These are phyloP conservation scores for Lithobates sylvaticus DNA, from an alignment of 2,797 vertebrate genomes.

Conservation along the genomic window DNA sequence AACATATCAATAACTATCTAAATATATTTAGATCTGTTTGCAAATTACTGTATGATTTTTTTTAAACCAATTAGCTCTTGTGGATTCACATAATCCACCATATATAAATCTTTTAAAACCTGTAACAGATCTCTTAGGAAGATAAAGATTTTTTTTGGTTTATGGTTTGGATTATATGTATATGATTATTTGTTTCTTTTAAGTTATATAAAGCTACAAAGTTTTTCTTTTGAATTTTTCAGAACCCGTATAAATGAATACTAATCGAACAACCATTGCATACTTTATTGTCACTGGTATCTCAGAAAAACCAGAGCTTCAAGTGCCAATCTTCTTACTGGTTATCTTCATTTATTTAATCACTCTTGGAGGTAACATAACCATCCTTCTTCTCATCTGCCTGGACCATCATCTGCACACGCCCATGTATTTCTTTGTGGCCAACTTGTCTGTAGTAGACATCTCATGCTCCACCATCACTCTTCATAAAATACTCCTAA, in stretches of 20 bases:
- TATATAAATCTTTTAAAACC: not conserved
- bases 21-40: not conserved
- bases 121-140: too few species aligned
- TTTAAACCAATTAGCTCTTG: not conserved
- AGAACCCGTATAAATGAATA: not conserved
- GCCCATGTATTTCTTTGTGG: slow-evolving; percentile 40
- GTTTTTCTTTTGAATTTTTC: too few species aligned
- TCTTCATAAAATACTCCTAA: slow-evolving; percentile 27
- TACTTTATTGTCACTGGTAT: slow-evolving; percentile 26
- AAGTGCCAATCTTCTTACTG: not conserved
- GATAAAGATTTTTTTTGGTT: too few species aligned
- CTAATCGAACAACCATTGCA: not conserved
- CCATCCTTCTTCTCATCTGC: slow-evolving; percentile 10
- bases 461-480: slow-evolving; percentile 14
- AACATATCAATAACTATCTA: not conserved
- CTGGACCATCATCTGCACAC: slow-evolving; percentile 33
- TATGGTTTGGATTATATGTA: too few species aligned
- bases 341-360: slow-evolving; percentile 21
- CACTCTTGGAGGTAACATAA: slow-evolving; percentile 21
- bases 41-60: not conserved
- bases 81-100: not conserved
- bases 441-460: slow-evolving; percentile 28
- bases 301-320: slow-evolving; percentile 14
- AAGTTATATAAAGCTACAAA: too few species aligned
- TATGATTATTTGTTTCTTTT: too few species aligned